A percentile compares a stretch with the other conserved stretches of the same genome.
Conservation (phyloP, 2,888 invertebrate species). For the Limenitis camilla region DNA sequence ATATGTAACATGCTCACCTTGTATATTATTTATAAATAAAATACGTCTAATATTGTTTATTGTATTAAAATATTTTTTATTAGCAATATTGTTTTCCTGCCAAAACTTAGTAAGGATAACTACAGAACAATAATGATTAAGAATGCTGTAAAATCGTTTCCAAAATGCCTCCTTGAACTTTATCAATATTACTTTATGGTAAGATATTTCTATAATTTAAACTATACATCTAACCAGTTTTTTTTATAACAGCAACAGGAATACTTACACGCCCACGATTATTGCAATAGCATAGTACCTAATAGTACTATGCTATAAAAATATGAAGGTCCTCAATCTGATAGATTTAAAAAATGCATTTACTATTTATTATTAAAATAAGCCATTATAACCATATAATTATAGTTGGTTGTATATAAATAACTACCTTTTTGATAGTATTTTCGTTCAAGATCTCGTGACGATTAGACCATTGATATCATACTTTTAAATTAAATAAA, state of each 20-base stretch:
- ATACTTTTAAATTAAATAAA: no score
- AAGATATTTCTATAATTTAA: constrained; percentile 2
- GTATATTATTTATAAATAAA: neutral
- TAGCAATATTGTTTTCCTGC: constrained; percentile 13
- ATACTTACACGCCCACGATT: constrained; percentile 22
- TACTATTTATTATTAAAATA: constrained; percentile 1
- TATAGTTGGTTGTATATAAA: no score
- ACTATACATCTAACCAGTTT: neutral
- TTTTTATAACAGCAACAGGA: constrained; percentile 18
- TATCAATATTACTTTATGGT: constrained; percentile 21
- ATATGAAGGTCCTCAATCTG: constrained; percentile 13
- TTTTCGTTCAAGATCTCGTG: no score
- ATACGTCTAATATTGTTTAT: neutral
- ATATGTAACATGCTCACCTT: constrained; percentile 25
- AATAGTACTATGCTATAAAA: constrained; percentile 16
- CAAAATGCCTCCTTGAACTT: constrained; percentile 14
- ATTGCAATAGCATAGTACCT: constrained; percentile 17
- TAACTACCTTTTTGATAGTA: no score
- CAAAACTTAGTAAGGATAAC: constrained; percentile 22
- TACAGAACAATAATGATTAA: constrained; percentile 20
- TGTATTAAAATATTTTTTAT: neutral
- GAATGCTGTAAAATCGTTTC: constrained; percentile 8
- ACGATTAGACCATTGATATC: no score
- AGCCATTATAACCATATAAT: no score
- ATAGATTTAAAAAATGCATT: constrained; percentile 1